Conservation (phyloP, 2,888 invertebrate species). For the Onthophagus sagittarius region DNA sequence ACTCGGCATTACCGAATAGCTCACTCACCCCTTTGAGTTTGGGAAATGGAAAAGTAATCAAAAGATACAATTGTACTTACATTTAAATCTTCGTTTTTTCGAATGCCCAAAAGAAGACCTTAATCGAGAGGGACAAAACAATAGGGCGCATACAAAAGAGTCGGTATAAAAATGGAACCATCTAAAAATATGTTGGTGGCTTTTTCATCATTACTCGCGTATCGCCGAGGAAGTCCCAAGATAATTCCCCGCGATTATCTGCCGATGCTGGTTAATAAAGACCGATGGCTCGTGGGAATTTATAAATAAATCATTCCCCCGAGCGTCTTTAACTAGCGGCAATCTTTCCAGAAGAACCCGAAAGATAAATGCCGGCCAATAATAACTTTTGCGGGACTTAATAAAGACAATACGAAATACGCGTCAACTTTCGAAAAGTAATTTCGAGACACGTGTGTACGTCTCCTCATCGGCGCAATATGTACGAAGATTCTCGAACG, state of each 20-base stretch:
- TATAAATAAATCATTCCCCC: not conserved
- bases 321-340: not conserved
- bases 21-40: not conserved
- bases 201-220: not conserved
- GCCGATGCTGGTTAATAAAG: constrained; percentile 11
- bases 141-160: not conserved
- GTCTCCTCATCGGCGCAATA: not conserved
- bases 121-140: not conserved
- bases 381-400: not conserved
- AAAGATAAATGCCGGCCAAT: not conserved
- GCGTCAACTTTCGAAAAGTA: not conserved
- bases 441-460: not conserved
- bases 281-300: constrained; percentile 3
- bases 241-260: constrained; percentile 3
- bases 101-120: not conserved
- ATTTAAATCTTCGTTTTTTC: not conserved
- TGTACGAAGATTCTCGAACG: not conserved
- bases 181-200: not conserved
- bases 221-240: not conserved
- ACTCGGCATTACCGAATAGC: not conserved
- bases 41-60: not conserved
- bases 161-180: not conserved
- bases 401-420: not conserved
- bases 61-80: not conserved
- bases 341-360: not conserved